Evolutionary conservation across 2,797 vertebrate genomes (phyloP).

Genomic region (Tauraco hartlaubi): DNA sequence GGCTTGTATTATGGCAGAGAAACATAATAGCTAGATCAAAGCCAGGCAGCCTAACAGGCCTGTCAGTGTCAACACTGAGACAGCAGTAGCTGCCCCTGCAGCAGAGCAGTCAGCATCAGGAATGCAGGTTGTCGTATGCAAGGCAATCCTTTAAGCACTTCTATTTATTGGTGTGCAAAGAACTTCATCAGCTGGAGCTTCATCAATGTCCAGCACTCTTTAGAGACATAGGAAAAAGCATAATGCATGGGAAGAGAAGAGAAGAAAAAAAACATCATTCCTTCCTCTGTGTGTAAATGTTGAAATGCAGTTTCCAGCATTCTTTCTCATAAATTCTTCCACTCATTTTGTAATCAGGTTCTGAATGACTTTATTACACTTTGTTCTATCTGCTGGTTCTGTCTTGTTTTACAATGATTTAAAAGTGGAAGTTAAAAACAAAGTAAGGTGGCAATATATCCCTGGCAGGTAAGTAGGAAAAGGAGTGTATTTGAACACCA

Average conservation of each 20-base stretch:
- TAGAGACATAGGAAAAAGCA: background rate
- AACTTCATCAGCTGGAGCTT: background rate
- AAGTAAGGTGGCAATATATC: background rate
- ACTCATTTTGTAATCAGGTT: slow-evolving; percentile 7
- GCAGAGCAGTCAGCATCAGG: background rate
- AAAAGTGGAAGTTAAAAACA: slow-evolving; percentile 2
- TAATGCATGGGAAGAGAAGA: background rate
- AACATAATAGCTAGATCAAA: slow-evolving; percentile 65
- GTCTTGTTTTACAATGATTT: slow-evolving; percentile 46
- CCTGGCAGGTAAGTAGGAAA: slow-evolving; percentile 12
- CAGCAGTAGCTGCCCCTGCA: background rate
- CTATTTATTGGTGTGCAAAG: background rate
- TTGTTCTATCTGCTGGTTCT: slow-evolving; percentile 23
- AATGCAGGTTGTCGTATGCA: background rate
- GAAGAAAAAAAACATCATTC: background rate
- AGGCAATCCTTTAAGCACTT: background rate
- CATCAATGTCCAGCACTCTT: background rate
- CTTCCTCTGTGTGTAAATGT: background rate
- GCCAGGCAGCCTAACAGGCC: background rate
- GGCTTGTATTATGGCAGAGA: background rate
- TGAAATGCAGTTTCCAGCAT: background rate
- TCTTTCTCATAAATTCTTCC: background rate
- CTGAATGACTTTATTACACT: slow-evolving; percentile 14
- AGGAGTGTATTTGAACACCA: background rate
- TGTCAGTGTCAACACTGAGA: background rate